Conservation (phyloP, 2,797 vertebrate species). For the Platalea minor region DNA sequence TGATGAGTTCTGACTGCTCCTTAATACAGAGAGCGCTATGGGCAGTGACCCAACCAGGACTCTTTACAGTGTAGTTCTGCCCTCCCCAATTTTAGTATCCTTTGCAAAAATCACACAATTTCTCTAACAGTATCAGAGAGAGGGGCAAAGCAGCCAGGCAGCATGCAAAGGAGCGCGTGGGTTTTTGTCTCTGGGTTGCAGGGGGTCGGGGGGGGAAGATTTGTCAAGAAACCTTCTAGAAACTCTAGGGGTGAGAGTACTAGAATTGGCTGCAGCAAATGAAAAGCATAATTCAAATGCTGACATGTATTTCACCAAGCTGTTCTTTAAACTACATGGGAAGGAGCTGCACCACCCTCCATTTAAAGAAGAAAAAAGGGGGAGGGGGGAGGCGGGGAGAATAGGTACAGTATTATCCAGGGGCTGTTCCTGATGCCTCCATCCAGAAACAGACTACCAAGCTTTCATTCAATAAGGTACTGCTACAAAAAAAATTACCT, state of each 20-base stretch:
- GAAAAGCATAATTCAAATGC: conserved; percentile 35
- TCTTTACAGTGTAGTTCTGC: not conserved
- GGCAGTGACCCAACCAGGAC: not conserved
- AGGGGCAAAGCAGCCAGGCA: not conserved
- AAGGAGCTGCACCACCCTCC: not conserved
- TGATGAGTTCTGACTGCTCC: not conserved
- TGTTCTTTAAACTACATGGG: not conserved
- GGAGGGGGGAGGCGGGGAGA: not conserved
- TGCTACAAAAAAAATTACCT: conserved; percentile 23
- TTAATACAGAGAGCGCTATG: not conserved
- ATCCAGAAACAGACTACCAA: conserved; percentile 9
- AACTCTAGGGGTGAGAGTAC: not conserved
- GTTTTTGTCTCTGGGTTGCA: not conserved
- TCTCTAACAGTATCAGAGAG: not conserved
- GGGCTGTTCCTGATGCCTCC: not conserved
- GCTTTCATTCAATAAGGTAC: conserved; percentile 28
- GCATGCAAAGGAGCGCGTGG: not conserved
- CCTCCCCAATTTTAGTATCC: not conserved
- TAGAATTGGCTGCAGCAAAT: not conserved
- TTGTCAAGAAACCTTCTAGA: conserved; percentile 1
- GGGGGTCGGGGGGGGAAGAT: not conserved
- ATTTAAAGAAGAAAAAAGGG: not conserved
- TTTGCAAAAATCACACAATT: not conserved
- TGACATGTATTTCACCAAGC: not conserved
- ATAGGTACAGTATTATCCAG: not conserved